Evolutionary conservation across 2,888 invertebrate genomes (phyloP), one percentile per base, ranked within the genome.

Genomic region (Odontocolon sp.): DNA sequence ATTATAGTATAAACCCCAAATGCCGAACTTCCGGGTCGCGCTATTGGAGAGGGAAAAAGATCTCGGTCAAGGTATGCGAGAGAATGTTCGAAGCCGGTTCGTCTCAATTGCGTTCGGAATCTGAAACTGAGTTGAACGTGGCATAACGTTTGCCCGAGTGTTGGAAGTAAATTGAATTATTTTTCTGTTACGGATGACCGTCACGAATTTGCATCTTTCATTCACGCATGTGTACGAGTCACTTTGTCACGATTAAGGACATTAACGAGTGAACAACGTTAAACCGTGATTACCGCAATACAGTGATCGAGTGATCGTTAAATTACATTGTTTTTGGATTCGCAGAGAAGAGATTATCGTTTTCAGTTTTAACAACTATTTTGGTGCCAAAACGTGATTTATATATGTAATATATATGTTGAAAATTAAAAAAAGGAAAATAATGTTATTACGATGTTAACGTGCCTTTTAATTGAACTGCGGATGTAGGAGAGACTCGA

Each of bases 401-500:
- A 9, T 3, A 9, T 5, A 3, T n/a, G 1, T 42, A 16, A 14
- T 4, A 21, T 45, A 21, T n/a, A n/a, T 3, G 23, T 18, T 3
- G 18, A 40, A 42, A 52, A 38, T 14, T 18, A 47, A 47, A 21
- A 45, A 54, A 50, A 47, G 52, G 9, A 9, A 26, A 11, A 3
- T 33, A 5, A 23, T 14, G 11, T 14, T 16, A 21, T 23, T 28
- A 38, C 42, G 47, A 70, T 66, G 59, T 59, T 50, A 56, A 61
- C 36, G 66, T 69, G 71, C 28, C 26, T 79, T 71, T 74, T 69
- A 77, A 75, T 80, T 74, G 61, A 40, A 61, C 40, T 74, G 74
- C 73, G 79, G 77, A 77, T 68, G 77, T 79, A 57, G 79, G 77
- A 77, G 67, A 67, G 54, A 69, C 33, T 68, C 54, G 54, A 71